Base-by-base conservation (phyloP, 2,797 vertebrate genomes). In the Toxotes lorentzi region DNA sequence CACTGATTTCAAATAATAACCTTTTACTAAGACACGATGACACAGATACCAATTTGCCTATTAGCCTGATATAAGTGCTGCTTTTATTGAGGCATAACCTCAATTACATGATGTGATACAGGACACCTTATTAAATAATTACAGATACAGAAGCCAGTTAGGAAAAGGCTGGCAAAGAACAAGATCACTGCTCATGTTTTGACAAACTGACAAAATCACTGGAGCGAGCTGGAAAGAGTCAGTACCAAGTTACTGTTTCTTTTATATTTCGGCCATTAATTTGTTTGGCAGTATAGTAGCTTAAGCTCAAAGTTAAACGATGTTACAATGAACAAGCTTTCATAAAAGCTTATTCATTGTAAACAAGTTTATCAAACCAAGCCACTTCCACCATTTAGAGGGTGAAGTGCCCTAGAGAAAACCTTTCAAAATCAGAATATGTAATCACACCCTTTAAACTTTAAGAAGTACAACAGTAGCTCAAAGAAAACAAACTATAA, bases 261-360 rank as follows among this genome's bases (percentile, higher is more conserved):
- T 34, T 64, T 64, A 30, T 73, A 38, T 48, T 73, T 72, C 62
- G 75, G 76, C 58, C 24, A 21, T 81, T 63, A 71, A 69, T 82
- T 60, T 68, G 24, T 75, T 69, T 84, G 71, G 77, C 80, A 72
- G 62, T 41, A 21, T 19, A 23, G 32, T 61, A 34, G 23, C 45
- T 38, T 56, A 62, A 50, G n/a, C n/a, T n/a, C n/a, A 12, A 34
- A 35, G 8, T 23, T 34, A 38, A 83, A 51, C 4, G n/a, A 43
- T 21, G 60, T 53, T 2, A n/a, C n/a, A n/a, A n/a, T n/a, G n/a
- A n/a, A n/a, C n/a, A 50, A 13, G 19, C 13, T 23, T 60, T 53
- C 47, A 11, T 9, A 47, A 4, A 23, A 17, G 13, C 17, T 35
- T 24, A 7, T 14, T 9, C 8, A 30, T 51, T 70, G 35, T 4